phyloP scores from a whole-genome alignment of 1,140 invertebrate species.

The Solenopsis fugax region DNA sequence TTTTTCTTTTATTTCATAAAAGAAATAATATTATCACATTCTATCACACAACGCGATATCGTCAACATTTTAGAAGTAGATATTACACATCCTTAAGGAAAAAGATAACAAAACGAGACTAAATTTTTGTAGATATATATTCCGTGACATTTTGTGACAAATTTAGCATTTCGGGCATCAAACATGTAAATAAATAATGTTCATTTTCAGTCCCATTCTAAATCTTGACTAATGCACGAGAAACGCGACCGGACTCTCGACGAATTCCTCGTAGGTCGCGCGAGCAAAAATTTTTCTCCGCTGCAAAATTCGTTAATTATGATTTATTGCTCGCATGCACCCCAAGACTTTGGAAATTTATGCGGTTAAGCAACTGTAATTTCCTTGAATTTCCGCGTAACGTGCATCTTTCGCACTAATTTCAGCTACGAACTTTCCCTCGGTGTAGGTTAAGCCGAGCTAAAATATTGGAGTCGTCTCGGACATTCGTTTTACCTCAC shows the following conservation, averaged over 20 bases:
- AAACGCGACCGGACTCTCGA: not conserved
- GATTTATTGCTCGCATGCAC: constrained; percentile 47
- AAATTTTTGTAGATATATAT: not conserved
- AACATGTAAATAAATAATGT: constrained; percentile 10
- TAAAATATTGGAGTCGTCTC: constrained; percentile 64
- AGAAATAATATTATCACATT: no score
- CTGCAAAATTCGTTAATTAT: constrained; percentile 53
- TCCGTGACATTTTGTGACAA: not conserved
- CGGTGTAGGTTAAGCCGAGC: constrained; percentile 52
- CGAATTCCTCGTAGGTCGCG: not conserved
- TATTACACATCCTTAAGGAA: not conserved
- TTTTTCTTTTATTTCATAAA: no score
- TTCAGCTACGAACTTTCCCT: constrained; percentile 68
- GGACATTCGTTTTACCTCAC: constrained; percentile 58
- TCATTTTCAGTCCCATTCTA: not conserved
- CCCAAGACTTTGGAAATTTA: constrained; percentile 43
- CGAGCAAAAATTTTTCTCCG: constrained; percentile 33
- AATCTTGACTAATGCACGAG: not conserved
- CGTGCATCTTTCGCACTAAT: constrained; percentile 71
- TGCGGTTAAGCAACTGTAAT: constrained; percentile 69
- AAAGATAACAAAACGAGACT: not conserved
- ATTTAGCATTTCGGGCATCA: not conserved
- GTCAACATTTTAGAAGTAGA: no score
- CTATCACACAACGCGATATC: no score
- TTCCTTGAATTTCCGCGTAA: constrained; percentile 67